Base-by-base conservation (phyloP, 1,140 invertebrate species). In the Penaeus japonicus region DNA sequence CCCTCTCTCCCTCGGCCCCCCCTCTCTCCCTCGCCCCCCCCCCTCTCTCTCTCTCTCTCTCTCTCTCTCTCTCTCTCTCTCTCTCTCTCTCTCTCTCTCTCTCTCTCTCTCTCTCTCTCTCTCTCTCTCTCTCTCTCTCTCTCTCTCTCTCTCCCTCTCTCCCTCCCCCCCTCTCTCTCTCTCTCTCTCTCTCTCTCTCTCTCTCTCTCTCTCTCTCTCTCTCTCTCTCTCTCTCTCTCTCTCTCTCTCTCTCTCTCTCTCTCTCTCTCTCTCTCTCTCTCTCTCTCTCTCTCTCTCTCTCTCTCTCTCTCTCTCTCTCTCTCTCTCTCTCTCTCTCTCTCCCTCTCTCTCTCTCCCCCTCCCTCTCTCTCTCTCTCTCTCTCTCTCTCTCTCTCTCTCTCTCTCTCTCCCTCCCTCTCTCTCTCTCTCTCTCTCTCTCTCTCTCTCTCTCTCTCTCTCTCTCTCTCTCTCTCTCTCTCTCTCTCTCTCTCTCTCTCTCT, bases 381-480 rank as follows among this genome's bases (percentile, higher is more conserved):
- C 65, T 70, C 62, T 70, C 62, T 70, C 62, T 70, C 62, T 70
- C 62, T 70, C 12, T 70, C 62, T 70, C 62, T 70, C 62, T 70
- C 62, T 70, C 62, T 70, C 62, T 70, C 62, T 70, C 12, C n/a
- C 62, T 70, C 62, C n/a, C 62, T 70, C 65, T 70, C 65, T 70
- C 65, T 70, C 17, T 22, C 3, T 12, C 2, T 15, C 24, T 24
- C 24, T 7, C 4, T 3, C 4, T 1, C 4, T 4, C 15, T 0
- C 2, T 7, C 3, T 4, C n/a, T 1, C 15, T 7, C 7, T 7
- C 7, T 7, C 7, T 7, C 7, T 7, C 3, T 39, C 35, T 39
- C 35, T 39, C 35, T 39, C 35, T 39, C 35, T 39, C 35, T 39
- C 35, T 39, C 35, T 39, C 35, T 4, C 7, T 7, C 7, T 7